Conservation (phyloP, 2,888 invertebrate species). For the Melinaea marsaeus region DNA sequence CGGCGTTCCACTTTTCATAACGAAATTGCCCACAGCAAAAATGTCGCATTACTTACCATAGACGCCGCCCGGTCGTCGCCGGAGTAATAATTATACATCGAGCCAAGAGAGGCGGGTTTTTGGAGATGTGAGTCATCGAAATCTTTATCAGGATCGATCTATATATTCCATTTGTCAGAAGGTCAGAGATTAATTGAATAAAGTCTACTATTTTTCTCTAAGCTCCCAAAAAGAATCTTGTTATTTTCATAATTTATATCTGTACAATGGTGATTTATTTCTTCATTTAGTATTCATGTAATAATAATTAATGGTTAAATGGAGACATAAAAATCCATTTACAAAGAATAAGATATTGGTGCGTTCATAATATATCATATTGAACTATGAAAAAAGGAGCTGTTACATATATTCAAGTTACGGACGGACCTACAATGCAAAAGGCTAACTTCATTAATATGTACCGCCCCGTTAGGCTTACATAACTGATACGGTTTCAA, state of each 20-base stretch:
- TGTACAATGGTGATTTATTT: too few relatives aligned
- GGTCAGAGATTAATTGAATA: constrained; percentile 52
- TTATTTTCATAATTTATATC: too few relatives aligned
- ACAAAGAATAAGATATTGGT: too few relatives aligned
- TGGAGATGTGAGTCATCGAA: constrained; percentile 67
- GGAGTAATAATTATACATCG: constrained; percentile 67
- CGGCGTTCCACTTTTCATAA: constrained; percentile 26
- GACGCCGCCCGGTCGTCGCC: constrained; percentile 66
- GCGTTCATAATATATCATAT: too few relatives aligned
- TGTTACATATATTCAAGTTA: constrained; percentile 9
- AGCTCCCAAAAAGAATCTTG: too few relatives aligned
- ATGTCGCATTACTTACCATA: constrained; percentile 55
- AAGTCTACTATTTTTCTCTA: constrained; percentile 43
- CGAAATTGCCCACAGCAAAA: constrained; percentile 35
- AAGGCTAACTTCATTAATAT: constrained; percentile 20
- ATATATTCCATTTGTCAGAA: constrained; percentile 56
- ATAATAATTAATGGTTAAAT: too few relatives aligned
- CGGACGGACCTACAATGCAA: constrained; percentile 8
- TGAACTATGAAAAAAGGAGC: too few relatives aligned
- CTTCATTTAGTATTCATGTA: too few relatives aligned
- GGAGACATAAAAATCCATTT: too few relatives aligned
- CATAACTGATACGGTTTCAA: constrained; percentile 20
- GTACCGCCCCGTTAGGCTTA: constrained; percentile 12
- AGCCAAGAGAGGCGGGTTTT: constrained; percentile 66
- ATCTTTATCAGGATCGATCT: constrained; percentile 65